Percentiles rank a stretch among this genome's conserved stretches.
Conservation (phyloP, 1,140 invertebrate genomes). For the Drosophila prosaltans region DNA sequence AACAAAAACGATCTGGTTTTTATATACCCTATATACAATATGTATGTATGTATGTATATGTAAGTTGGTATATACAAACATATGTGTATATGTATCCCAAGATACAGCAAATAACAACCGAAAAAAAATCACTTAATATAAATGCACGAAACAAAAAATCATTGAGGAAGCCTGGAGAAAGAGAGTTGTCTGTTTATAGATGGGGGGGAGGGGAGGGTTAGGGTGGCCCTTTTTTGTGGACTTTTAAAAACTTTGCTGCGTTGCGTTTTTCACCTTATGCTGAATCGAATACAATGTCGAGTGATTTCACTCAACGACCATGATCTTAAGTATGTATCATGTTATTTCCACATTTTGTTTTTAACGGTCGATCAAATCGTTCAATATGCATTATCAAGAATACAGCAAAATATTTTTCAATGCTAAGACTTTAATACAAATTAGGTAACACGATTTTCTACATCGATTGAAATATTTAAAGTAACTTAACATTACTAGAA, state of each 20-base stretch:
- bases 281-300: neutral
- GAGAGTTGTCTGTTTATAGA: neutral
- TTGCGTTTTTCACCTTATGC: neutral
- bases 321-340: neutral
- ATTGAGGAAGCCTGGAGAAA: conserved; percentile 5
- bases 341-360: neutral
- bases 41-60: conserved; percentile 1
- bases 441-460: too few species aligned
- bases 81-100: neutral
- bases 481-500: too few species aligned
- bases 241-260: neutral
- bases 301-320: neutral
- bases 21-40: conserved; percentile 27
- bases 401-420: too few species aligned
- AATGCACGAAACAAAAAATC: neutral
- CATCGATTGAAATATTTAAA: too few species aligned
- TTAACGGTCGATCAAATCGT: too few species aligned
- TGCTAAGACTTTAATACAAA: too few species aligned
- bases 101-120: conserved; percentile 17
- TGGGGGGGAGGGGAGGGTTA: neutral
- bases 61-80: neutral
- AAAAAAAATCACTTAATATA: conserved; percentile 16
- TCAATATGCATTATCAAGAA: too few species aligned
- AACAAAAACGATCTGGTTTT: conserved; percentile 41
- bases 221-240: neutral